phyloP scores from a whole-genome alignment of 2,113 vertebrate species.

The Zonotrichia leucophrys region DNA sequence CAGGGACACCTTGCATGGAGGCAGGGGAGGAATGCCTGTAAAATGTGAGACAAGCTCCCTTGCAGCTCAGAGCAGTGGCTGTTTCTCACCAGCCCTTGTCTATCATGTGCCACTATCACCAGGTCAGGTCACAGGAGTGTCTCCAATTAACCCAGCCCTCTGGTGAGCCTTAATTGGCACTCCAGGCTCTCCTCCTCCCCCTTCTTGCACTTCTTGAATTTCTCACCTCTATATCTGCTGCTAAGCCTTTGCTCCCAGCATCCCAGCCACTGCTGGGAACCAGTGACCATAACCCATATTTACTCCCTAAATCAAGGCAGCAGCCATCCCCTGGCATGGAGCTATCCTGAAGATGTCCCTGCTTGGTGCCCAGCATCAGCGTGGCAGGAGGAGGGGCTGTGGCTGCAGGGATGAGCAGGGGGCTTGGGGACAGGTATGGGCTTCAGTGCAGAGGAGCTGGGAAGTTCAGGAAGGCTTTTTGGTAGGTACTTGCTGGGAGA shows the following conservation, averaged over 20 bases:
- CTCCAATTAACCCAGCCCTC: slow-evolving; percentile 18
- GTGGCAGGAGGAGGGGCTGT: not conserved
- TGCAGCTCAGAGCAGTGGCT: not conserved
- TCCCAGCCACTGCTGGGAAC: not conserved
- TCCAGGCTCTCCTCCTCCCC: not conserved
- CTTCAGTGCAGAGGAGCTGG: not conserved
- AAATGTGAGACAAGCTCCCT: not conserved
- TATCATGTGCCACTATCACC: not conserved
- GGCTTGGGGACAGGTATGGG: fast-evolving
- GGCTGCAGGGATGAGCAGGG: fast-evolving
- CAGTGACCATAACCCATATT: not conserved
- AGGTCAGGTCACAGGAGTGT: not conserved
- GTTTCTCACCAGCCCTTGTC: not conserved
- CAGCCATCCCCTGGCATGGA: not conserved
- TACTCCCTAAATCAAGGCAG: not conserved
- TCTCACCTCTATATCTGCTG: not conserved
- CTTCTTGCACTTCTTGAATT: not conserved
- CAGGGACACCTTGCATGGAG: not conserved
- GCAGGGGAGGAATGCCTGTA: not conserved
- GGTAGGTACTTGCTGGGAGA: not conserved
- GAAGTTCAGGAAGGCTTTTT: not conserved
- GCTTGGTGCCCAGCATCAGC: not conserved
- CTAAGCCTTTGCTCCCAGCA: not conserved
- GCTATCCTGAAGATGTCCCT: not conserved
- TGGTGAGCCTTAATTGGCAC: not conserved